phyloP scores from a whole-genome alignment of 2,888 invertebrate genomes.

The Mesoligia furuncula region DNA sequence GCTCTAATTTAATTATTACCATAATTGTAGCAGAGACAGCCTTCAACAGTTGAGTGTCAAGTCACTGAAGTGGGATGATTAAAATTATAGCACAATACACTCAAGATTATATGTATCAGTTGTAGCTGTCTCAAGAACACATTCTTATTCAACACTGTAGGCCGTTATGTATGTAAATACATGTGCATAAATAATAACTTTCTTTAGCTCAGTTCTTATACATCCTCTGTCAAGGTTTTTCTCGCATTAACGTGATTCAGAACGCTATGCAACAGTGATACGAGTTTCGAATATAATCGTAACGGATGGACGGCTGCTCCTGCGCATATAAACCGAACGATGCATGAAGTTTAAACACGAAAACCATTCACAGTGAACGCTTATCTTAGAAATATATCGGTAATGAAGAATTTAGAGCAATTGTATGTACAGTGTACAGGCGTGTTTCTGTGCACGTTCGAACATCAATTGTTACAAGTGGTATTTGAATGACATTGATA shows the following conservation, averaged over 20 bases:
- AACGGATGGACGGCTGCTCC: constrained; percentile 71
- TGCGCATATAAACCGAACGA: constrained; percentile 74
- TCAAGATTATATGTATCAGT: constrained; percentile 32
- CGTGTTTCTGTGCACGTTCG: constrained; percentile 29
- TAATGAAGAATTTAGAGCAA: constrained; percentile 62
- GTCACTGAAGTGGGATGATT: constrained; percentile 29
- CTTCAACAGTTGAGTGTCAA: constrained; percentile 33
- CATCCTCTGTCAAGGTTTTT: constrained; percentile 65
- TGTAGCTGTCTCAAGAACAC: constrained; percentile 32
- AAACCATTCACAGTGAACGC: constrained; percentile 53
- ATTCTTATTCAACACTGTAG: constrained; percentile 29
- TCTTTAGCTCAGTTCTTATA: constrained; percentile 61
- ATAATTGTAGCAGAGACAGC: constrained; percentile 40
- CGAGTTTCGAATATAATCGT: constrained; percentile 68
- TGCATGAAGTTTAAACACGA: constrained; percentile 70
- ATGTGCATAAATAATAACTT: constrained; percentile 59
- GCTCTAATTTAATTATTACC: constrained; percentile 37
- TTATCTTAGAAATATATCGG: constrained; percentile 65
- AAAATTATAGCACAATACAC: constrained; percentile 26
- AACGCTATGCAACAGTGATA: constrained; percentile 69
- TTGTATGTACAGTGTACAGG: constrained; percentile 46
- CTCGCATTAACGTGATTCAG: constrained; percentile 58
- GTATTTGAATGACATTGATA: constrained; percentile 41
- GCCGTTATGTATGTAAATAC: constrained; percentile 37
- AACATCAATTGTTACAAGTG: constrained; percentile 53